These are phyloP conservation scores for Lonchura striata DNA, from an alignment of 2,113 vertebrate genomes.

Conservation along the genomic window DNA sequence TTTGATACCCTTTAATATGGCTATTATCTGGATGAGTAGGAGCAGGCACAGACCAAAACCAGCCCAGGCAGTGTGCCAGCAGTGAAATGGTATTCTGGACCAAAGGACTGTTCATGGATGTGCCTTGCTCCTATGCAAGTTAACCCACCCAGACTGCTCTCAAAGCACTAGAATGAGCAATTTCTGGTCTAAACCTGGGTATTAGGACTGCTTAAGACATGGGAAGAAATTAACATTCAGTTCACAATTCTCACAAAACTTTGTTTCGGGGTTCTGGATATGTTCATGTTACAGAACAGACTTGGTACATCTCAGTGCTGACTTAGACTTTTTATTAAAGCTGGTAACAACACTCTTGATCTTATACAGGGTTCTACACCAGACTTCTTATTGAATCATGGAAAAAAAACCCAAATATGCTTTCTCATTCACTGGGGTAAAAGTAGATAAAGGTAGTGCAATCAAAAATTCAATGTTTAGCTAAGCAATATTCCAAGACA, in stretches of 20 bases:
- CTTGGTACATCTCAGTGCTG: neutral
- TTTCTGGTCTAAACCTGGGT: neutral
- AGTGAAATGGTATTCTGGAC: neutral
- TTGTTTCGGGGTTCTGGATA: neutral
- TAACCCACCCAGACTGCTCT: neutral
- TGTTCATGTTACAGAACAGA: neutral
- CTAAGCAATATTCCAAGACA: neutral
- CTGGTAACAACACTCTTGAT: neutral
- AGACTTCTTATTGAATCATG: neutral
- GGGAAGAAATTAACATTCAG: neutral
- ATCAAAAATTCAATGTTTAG: neutral
- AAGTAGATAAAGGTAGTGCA: neutral
- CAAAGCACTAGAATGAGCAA: neutral
- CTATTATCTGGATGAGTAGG: neutral
- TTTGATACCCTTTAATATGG: neutral
- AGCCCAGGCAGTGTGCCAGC: fast-evolving
- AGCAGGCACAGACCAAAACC: neutral
- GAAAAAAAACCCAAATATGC: neutral
- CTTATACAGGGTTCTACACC: neutral
- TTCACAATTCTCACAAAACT: neutral
- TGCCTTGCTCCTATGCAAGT: neutral
- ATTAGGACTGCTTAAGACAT: neutral
- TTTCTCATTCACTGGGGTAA: neutral
- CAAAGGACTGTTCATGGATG: neutral
- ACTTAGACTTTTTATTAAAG: neutral